These are phyloP conservation scores for Tyrophagus putrescentiae DNA, from an alignment of 1,140 invertebrate genomes.

Conservation along the genomic window DNA sequence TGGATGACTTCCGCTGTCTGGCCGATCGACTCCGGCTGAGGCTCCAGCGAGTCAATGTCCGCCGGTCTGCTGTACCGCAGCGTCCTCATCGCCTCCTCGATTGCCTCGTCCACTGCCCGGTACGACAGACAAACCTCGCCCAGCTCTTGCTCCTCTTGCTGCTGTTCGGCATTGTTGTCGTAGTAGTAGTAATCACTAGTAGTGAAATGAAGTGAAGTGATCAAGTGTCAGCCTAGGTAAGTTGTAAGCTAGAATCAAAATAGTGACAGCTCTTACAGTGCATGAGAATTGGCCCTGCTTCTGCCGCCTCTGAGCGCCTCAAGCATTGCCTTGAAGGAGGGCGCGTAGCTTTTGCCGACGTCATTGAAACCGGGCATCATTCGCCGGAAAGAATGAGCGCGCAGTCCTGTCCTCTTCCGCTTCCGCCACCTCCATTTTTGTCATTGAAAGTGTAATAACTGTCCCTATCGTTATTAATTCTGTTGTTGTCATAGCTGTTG, in stretches of 20 bases:
- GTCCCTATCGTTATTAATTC: background rate
- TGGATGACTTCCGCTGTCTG: slow-evolving; percentile 24
- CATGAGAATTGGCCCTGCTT: too few relatives aligned
- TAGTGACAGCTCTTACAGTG: background rate
- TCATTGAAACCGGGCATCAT: background rate
- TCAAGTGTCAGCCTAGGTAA: background rate
- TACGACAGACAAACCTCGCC: slow-evolving; percentile 24
- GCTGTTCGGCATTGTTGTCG: background rate
- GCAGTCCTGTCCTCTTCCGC: too few relatives aligned
- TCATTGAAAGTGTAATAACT: background rate
- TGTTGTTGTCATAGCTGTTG: background rate
- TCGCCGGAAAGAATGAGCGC: background rate
- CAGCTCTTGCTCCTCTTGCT: too few relatives aligned
- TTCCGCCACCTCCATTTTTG: too few relatives aligned
- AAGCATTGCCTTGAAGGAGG: slow-evolving; percentile 3
- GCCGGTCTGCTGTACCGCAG: slow-evolving; percentile 35
- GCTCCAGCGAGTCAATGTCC: slow-evolving; percentile 23
- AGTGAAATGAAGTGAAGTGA: background rate
- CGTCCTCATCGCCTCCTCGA: slow-evolving; percentile 39
- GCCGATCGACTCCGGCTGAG: slow-evolving; percentile 19
- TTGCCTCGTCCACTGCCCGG: slow-evolving; percentile 18
- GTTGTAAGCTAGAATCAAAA: background rate
- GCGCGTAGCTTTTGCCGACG: background rate
- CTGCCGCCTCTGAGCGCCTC: background rate
- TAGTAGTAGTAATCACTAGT: background rate